phyloP scores from a whole-genome alignment of 1,140 invertebrate genomes.

The Geopemphigus sp. region DNA sequence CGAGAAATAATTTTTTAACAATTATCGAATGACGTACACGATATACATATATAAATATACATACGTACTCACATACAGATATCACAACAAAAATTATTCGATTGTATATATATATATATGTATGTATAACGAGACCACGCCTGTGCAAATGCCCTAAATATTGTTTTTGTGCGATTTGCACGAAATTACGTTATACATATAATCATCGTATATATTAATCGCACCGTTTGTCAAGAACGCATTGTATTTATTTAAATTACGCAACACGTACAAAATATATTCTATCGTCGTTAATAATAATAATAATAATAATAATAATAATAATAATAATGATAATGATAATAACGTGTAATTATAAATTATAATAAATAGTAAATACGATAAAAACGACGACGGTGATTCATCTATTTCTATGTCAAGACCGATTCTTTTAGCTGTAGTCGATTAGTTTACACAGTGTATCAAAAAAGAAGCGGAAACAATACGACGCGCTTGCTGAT shows the following conservation, averaged over 20 bases:
- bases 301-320: slow-evolving; percentile 16
- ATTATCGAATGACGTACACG: slow-evolving; percentile 23
- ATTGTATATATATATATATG: too few relatives aligned
- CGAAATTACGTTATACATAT: neutral
- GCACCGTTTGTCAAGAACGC: neutral
- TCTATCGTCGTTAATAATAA: slow-evolving; percentile 10
- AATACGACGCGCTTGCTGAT: neutral
- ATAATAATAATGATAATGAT: slow-evolving; percentile 29
- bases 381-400: slow-evolving; percentile 23
- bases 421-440: neutral
- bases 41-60: too few relatives aligned
- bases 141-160: neutral
- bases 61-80: slow-evolving; percentile 19
- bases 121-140: neutral
- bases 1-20: slow-evolving; percentile 28
- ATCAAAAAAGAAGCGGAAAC: neutral
- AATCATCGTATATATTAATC: neutral
- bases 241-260: neutral
- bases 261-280: slow-evolving; percentile 23
- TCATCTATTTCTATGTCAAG: neutral
- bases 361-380: slow-evolving; percentile 37
- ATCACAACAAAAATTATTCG: slow-evolving; percentile 37
- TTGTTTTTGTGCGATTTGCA: neutral
- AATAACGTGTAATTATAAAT: slow-evolving; percentile 16
- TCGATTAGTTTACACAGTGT: neutral